Evolutionary conservation across 2,113 vertebrate genomes (phyloP), one percentile per base, ranked within the genome.

Genomic region (Bujurquina vittata): DNA sequence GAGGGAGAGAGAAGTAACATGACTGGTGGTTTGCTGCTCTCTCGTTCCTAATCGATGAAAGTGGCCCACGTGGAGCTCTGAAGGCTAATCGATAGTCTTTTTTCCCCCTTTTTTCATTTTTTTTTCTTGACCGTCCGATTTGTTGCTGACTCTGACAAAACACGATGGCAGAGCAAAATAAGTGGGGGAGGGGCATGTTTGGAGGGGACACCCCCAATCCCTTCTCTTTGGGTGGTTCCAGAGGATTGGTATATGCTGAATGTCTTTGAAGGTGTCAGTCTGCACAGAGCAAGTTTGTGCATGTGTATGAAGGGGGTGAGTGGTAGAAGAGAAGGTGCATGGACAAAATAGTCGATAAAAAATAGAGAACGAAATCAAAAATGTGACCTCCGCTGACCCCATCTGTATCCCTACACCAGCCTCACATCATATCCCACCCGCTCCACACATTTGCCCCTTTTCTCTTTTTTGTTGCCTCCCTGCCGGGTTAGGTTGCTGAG

Each of bases 101-200:
- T 83, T 77, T 56, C 60, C 56, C 76, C 52, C 75, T 69, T 63
- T 57, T 79, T 80, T 61, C 77, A 23, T 57, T 89, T 86, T 93
- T 93, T 94, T 94, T 93, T 89, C 93, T 94, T 92, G 91, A 94
- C 91, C 81, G 72, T 92, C 88, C 86, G 58, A 92, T 95, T 96
- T 96, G 95, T 95, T 97, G 96, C 95, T 97, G 96, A 96, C 95
- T 96, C 93, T 88, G 88, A 92, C 90, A 94, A 95, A 96, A 95
- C 40, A 86, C 91, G 83, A 88, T 79, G 78, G 59, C 78, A 83
- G 87, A 79, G 85, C 74, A 65, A 83, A 94, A 89, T 89, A 89
- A 88, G 82, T 75, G 23, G 65, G 62, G 35, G 73, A 80, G 77
- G n/a, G 43, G 29, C n/a, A 76, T 80, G 83, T 81, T 79, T 63